Evolutionary conservation across 2,113 vertebrate species (phyloP).

Genomic region (Rhadina sibilatrix): DNA sequence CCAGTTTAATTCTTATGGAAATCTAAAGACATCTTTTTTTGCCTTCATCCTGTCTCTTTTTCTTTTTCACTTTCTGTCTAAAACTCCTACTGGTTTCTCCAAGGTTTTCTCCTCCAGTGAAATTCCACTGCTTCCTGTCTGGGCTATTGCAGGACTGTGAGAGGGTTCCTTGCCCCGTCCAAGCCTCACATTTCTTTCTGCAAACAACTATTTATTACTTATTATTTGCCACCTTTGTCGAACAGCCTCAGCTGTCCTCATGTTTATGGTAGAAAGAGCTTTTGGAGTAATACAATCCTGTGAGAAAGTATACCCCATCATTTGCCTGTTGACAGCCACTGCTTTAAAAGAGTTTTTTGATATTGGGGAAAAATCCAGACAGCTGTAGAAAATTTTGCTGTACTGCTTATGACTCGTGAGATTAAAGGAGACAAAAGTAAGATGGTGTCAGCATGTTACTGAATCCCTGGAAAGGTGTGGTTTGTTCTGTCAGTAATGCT

Average conservation of each 20-base stretch:
- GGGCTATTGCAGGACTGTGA: neutral
- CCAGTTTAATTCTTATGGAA: neutral
- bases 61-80: neutral
- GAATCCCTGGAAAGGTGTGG: neutral
- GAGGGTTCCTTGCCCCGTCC: neutral
- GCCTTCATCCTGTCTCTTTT: neutral
- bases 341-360: neutral
- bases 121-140: neutral
- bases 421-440: neutral
- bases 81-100: neutral
- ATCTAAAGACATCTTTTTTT: neutral
- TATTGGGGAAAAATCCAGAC: neutral
- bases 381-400: neutral
- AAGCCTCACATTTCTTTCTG: neutral
- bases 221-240: neutral
- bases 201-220: neutral
- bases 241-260: neutral
- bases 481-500: neutral
- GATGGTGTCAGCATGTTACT: neutral
- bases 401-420: neutral
- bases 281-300: neutral
- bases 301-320: neutral
- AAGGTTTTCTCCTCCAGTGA: neutral
- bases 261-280: neutral
- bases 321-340: neutral